These are phyloP conservation scores for Plectropomus leopardus DNA, from an alignment of 2,113 vertebrate genomes.

Conservation along the genomic window DNA sequence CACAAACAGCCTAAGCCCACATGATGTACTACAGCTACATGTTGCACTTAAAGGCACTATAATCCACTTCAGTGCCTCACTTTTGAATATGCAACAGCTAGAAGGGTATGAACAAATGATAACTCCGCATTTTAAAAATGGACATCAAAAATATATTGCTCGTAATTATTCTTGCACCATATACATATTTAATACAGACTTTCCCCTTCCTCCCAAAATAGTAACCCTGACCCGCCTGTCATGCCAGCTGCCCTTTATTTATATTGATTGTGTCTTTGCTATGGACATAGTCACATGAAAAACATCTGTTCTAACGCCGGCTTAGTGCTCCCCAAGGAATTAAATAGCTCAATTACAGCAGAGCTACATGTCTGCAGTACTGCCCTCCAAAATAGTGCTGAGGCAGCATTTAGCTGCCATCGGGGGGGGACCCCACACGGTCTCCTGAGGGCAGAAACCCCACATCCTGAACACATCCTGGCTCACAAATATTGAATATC, in stretches of 20 bases:
- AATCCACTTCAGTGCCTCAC: background rate
- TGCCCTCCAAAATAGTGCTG: slow-evolving; percentile 53
- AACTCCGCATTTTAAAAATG: background rate
- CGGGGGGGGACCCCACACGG: background rate
- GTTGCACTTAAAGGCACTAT: background rate
- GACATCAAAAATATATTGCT: background rate
- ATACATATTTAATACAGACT: background rate
- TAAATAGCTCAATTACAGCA: slow-evolving; percentile 61
- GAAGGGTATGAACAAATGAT: background rate
- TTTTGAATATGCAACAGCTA: background rate
- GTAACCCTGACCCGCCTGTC: slow-evolving; percentile 37
- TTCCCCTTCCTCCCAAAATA: slow-evolving; percentile 13
- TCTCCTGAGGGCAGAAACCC: slow-evolving; percentile 20
- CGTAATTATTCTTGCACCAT: background rate
- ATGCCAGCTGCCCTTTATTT: slow-evolving; percentile 56
- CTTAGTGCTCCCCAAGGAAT: slow-evolving; percentile 56
- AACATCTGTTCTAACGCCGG: slow-evolving; percentile 62
- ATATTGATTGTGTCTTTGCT: slow-evolving; percentile 57
- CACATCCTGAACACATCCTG: slow-evolving; percentile 1
- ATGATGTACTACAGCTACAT: background rate
- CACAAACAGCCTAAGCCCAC: background rate
- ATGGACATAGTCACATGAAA: slow-evolving; percentile 55
- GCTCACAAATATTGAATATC: slow-evolving; percentile 16
- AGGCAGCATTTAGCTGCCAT: slow-evolving; percentile 32
- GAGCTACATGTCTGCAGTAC: slow-evolving; percentile 35